Conservation (phyloP, 1,140 invertebrate genomes). For the Trachymyrmex cornetzi region DNA sequence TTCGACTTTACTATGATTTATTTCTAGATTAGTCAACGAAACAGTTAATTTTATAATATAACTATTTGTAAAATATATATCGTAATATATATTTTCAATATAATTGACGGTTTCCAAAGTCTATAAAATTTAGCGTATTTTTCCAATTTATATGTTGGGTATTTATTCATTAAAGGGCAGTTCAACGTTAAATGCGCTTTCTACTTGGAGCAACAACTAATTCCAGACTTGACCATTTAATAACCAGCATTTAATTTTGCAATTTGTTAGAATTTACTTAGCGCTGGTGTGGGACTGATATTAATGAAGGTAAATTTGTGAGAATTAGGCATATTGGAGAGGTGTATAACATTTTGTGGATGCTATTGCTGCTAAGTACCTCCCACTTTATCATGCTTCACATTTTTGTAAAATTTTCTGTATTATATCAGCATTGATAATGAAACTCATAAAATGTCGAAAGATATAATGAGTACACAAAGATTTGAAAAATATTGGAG, state of each 20-base stretch:
- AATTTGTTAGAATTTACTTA: background rate
- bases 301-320: background rate
- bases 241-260: background rate
- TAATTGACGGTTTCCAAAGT: background rate
- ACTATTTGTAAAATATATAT: background rate
- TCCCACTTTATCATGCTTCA: background rate
- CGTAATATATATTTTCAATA: background rate
- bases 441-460: background rate
- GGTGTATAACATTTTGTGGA: background rate
- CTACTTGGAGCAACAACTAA: background rate
- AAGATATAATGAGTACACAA: background rate
- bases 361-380: too few species aligned
- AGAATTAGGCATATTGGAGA: background rate
- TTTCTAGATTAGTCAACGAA: too few species aligned
- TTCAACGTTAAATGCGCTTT: background rate
- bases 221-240: background rate
- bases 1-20: background rate
- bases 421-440: background rate
- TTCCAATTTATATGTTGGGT: background rate
- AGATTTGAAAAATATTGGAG: background rate
- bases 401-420: background rate
- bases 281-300: background rate
- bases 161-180: background rate
- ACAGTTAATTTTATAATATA: too few species aligned
- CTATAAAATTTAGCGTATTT: background rate